Evolutionary conservation across 2,113 vertebrate species (phyloP).

Genomic region (Castor canadensis): DNA sequence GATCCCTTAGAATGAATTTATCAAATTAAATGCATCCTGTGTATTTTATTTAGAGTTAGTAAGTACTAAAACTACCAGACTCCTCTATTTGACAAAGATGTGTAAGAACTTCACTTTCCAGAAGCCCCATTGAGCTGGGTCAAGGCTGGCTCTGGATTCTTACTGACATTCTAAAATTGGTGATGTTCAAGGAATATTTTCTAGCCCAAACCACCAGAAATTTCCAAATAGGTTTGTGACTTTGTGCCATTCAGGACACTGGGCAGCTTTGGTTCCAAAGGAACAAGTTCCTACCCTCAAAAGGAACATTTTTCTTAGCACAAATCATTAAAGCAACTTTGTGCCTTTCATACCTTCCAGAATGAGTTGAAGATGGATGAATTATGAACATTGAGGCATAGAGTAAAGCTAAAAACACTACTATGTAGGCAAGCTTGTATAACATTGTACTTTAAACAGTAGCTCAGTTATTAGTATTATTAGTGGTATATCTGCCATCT

Average conservation of each 20-base stretch:
- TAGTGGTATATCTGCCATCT: neutral
- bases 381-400: neutral
- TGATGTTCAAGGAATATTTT: constrained; percentile 73
- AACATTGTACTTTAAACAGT: constrained; percentile 1
- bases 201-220: constrained; percentile 67
- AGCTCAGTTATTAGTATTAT: neutral
- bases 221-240: constrained; percentile 65
- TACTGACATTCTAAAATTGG: constrained; percentile 39
- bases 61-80: neutral
- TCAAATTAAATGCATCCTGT: neutral
- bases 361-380: neutral
- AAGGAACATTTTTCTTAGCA: constrained; percentile 30
- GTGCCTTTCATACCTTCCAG: neutral
- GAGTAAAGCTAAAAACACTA: neutral
- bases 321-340: constrained; percentile 19
- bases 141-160: constrained; percentile 63
- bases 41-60: constrained; percentile 8
- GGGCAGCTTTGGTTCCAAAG: constrained; percentile 56
- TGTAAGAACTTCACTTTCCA: constrained; percentile 55
- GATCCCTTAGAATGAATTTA: neutral
- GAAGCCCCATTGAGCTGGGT: constrained; percentile 54
- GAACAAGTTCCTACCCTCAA: constrained; percentile 37
- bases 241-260: constrained; percentile 54
- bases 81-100: constrained; percentile 48
- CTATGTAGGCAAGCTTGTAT: neutral